Conservation (phyloP, 2,888 invertebrate species). For the Chaetogeoica ovagalla region DNA sequence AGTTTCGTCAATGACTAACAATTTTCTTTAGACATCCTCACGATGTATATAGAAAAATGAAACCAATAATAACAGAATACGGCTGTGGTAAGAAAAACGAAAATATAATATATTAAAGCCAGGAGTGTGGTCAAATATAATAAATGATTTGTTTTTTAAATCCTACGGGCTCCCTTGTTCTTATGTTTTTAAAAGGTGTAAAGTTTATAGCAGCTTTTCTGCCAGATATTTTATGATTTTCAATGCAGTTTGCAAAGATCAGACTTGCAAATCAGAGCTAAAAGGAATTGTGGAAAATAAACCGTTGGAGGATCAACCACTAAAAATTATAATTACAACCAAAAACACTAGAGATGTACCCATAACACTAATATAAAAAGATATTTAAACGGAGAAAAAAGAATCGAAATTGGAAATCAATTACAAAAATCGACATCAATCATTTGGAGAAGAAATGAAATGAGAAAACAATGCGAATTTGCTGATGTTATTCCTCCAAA, state of each 20-base stretch:
- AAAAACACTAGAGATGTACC: background rate
- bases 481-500: background rate
- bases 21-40: background rate
- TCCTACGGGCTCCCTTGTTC: background rate
- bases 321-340: no score
- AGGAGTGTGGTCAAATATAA: background rate
- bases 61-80: background rate
- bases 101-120: background rate
- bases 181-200: background rate
- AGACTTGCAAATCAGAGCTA: background rate
- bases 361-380: background rate
- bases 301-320: background rate
- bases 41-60: background rate
- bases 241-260: background rate
- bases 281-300: background rate
- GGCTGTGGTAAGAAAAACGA: background rate
- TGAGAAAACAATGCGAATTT: background rate
- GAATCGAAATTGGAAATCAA: background rate
- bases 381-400: background rate
- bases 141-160: background rate
- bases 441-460: background rate
- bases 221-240: background rate
- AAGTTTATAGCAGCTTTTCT: background rate
- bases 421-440: background rate
- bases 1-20: background rate